Base-by-base conservation (phyloP, 2,113 vertebrate genomes). In the Cyrtonyx montezumae region DNA sequence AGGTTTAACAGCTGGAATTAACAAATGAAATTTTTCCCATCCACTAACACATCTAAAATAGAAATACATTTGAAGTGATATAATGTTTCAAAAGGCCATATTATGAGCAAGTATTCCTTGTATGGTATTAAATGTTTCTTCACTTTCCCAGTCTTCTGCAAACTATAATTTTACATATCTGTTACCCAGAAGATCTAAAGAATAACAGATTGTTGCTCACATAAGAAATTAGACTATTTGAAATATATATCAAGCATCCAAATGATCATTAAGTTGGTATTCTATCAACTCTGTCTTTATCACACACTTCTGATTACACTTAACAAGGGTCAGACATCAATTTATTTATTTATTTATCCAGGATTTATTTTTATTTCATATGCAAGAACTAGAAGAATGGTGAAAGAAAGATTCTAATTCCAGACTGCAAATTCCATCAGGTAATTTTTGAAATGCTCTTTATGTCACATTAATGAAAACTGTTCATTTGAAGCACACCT, bases 291-390 rank as follows among this genome's bases (percentile, higher is more conserved):
- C 15, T 32, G 22, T 30, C 13, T 49, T 69, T 70, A 56, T 59
- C 51, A 56, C 22, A 40, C 4, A 80, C n/a, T 91, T 69, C 12
- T 56, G 56, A 42, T 51, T 22, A 48, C 15, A 53, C 4, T 0
- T 1, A 26, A 48, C 13, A 0, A 0, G 19, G 10, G 23, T 55
- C 1, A 0, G 12, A 6, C 30, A 12, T 40, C 11, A 40, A 40
- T 40, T 40, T 40, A 40, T 40, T 40, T 40, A 40, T 40, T 40
- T 40, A 40, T 40, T 40, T 40, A 40, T 40, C 40, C 40, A 11
- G 11, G 40, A 40, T 40, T 40, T 40, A 40, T 40, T 40, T 40
- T 10, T 40, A 10, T 80, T 71, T 83, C 34, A 34, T 9, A 28
- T 62, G 43, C 40, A 62, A 28, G 51, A 87, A 88, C 46, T 43